These are phyloP conservation scores for Heliconius nattereri DNA, from an alignment of 1,140 invertebrate species.

Conservation along the genomic window DNA sequence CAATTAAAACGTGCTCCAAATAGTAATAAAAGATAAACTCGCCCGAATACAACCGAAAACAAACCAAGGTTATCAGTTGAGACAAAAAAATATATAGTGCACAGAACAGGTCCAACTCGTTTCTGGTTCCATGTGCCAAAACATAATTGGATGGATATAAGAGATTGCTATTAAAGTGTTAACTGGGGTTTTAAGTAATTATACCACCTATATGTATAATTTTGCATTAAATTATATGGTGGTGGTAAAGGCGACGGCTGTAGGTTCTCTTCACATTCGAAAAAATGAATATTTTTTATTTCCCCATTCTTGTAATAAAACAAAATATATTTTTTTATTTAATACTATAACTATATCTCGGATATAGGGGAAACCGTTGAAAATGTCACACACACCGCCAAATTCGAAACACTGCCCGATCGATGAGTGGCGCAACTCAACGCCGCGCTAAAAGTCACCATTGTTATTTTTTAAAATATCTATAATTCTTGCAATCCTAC, in stretches of 20 bases:
- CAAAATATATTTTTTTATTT: too few species aligned
- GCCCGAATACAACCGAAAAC: conserved; percentile 21
- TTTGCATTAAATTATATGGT: background rate
- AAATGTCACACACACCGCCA: too few species aligned
- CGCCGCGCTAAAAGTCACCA: too few species aligned
- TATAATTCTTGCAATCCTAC: background rate
- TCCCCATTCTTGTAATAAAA: too few species aligned
- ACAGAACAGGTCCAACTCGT: conserved; percentile 44
- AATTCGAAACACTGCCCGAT: too few species aligned
- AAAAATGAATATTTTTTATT: too few species aligned
- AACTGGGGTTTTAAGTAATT: background rate
- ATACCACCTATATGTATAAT: background rate
- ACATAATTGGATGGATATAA: background rate
- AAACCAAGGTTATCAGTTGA: conserved; percentile 46
- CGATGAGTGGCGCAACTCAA: too few species aligned
- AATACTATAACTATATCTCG: too few species aligned
- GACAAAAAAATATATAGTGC: conserved; percentile 32
- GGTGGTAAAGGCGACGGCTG: too few species aligned
- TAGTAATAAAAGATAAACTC: conserved; percentile 31
- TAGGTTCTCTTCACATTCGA: too few species aligned
- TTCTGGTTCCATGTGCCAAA: conserved; percentile 24
- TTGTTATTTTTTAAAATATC: too few species aligned
- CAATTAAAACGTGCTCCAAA: conserved; percentile 43
- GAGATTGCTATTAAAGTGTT: background rate
- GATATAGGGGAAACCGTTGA: too few species aligned